Base-by-base conservation (phyloP, 1,140 invertebrate species). In the Luehdorfia chinensis region DNA sequence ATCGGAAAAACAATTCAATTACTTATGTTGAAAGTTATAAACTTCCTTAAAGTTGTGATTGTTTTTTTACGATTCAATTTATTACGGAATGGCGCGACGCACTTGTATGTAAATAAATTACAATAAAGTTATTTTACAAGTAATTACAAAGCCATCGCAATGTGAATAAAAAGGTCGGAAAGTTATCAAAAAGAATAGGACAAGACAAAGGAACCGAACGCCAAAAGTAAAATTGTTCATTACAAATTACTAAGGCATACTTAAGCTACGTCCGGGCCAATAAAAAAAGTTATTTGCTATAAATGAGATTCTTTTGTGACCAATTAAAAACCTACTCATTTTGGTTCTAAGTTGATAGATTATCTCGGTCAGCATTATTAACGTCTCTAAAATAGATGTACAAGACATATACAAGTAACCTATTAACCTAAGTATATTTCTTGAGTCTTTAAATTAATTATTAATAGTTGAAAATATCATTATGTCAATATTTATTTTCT, bases 201-300 rank as follows among this genome's bases (percentile, higher is more conserved):
- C 18, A 21, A 36, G 33, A 36, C 18, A 36, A 36, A 36, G 18
- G 33, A 16, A 36, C 33, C 15, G 18, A 36, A 36, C 5, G 33
- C 33, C 33, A 36, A 36, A 36, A 36, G 33, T 36, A 36, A 36
- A 23, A 36, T 36, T 36, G 33, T 36, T 36, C 33, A 36, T 36
- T 36, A 36, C 33, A 36, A 36, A 16, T 36, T 21, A 21, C 19
- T 12, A 12, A 36, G 33, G 12, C 9, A 12, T 21, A 36, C 33
- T 36, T 36, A 16, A 36, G 6, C n/a, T n/a, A n/a, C n/a, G n/a
- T 21, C 12, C 5, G 1, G 18, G 18, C 18, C 16, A 36, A 36
- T 36, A 21, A 36, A 30, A 36, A 36, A 9, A n/a, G n/a, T n/a
- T n/a, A n/a, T n/a, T n/a, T n/a, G n/a, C n/a, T n/a, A n/a, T 36